phyloP scores from a whole-genome alignment of 2,113 vertebrate species.

The Mormyrus iriodes region DNA sequence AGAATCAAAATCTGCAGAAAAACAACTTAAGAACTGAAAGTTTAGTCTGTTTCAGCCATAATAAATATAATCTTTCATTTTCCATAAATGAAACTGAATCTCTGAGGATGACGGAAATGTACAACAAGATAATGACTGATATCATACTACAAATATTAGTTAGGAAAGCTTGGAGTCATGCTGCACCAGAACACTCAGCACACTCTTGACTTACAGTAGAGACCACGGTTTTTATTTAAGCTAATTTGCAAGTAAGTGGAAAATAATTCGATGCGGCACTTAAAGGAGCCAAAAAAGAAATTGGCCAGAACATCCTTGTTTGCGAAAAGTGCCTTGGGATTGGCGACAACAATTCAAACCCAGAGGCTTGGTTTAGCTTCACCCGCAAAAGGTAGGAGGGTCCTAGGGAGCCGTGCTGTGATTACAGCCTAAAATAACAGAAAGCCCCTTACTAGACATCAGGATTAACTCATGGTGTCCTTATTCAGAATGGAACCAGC shows the following conservation, averaged over 20 bases:
- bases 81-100: background rate
- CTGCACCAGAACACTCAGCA: background rate
- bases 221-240: background rate
- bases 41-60: background rate
- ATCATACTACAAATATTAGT: background rate
- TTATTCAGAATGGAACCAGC: background rate
- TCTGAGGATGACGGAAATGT: background rate
- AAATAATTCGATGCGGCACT: background rate
- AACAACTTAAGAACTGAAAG: background rate
- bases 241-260: background rate
- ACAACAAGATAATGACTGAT: constrained; percentile 3
- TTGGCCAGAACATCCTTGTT: background rate
- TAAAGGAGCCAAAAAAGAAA: background rate
- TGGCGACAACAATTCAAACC: background rate
- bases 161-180: background rate
- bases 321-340: background rate
- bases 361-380: background rate
- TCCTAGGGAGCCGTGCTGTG: background rate
- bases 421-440: background rate
- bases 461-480: background rate
- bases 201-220: background rate
- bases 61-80: background rate
- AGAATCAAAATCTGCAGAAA: background rate
- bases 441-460: background rate
- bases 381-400: background rate